Evolutionary conservation across 2,113 vertebrate species (phyloP), one percentile per base, ranked within the genome.

Genomic region (Aix galericulata): DNA sequence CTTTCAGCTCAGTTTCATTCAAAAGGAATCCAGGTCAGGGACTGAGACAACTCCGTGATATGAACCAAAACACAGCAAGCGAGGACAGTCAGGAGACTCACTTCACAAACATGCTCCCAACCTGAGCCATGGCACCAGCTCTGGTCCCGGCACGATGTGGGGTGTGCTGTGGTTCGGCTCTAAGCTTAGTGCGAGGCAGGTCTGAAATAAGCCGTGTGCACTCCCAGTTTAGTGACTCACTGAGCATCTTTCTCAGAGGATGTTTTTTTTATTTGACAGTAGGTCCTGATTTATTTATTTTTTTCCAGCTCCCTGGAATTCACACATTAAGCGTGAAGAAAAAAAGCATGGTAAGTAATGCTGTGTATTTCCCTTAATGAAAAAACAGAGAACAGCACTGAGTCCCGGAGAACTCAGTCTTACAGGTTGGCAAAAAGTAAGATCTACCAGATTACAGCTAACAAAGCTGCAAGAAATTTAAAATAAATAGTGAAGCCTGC

Each of bases 281-380:
- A 44, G 53, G 21, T 32, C 21, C 9, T 42, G 15, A 15, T 26
- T 62, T 66, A 23, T 53, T 58, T 40, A 40, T 56, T 63, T 78
- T 40, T 66, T 22, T 32, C 4, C 9, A 91, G 3, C 18, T 44
- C 36, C 15, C 31, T 21, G 8, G 55, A 48, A 26, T 58, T 81
- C 22, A 29, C 17, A 48, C 2, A 38, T 72, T 3, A 14, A 4
- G 2, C 2, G 6, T 4, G 8, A 32, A 0, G 1, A 72, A 72
- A 60, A 52, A 48, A 58, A 23, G 11, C 3, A 14, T 7, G 9
- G 77, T 34, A 36, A 68, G 72, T 27, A 1, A 1, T 8, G 26
- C 42, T 42, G 58, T 1, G 0, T 17, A 52, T n/a, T 50, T 86
- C 29, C 40, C 46, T 36, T 23, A 82, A 29, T 8, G 79, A 63